Conservation (phyloP, 2,797 vertebrate species). For the Furcifer pardalis region DNA sequence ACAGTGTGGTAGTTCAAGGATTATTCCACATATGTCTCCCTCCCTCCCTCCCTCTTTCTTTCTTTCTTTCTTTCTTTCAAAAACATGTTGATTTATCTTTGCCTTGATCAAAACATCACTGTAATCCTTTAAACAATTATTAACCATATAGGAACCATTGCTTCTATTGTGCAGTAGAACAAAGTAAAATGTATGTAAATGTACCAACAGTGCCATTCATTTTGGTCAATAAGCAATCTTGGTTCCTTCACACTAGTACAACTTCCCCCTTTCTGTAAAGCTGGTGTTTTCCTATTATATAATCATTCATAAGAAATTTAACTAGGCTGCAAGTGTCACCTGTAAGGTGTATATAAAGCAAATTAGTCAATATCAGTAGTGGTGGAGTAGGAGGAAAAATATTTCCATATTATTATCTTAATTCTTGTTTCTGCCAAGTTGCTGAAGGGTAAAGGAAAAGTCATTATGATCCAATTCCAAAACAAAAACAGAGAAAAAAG, state of each 20-base stretch:
- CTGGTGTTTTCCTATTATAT: constrained; percentile 30
- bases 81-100: neutral
- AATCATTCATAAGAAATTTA: constrained; percentile 37
- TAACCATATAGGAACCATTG: neutral
- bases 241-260: constrained; percentile 14
- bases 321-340: constrained; percentile 29
- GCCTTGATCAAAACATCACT: neutral
- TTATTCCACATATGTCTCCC: neutral
- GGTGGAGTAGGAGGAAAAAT: neutral
- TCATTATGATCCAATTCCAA: neutral
- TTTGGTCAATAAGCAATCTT: constrained; percentile 35
- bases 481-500: neutral
- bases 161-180: neutral
- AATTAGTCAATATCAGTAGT: constrained; percentile 28
- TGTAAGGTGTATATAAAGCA: constrained; percentile 22
- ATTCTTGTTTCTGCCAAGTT: constrained; percentile 2
- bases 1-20: too few relatives aligned
- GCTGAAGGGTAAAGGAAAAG: neutral
- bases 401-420: constrained; percentile 15
- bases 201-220: constrained; percentile 4
- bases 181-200: constrained; percentile 20
- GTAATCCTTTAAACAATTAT: neutral
- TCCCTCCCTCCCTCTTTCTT: too few relatives aligned
- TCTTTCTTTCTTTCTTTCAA: too few relatives aligned
- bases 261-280: neutral